A percentile compares a stretch with the other conserved stretches of the same genome.
Evolutionary conservation across 2,113 vertebrate species (phyloP).

Genomic region (Percina caprodes): DNA sequence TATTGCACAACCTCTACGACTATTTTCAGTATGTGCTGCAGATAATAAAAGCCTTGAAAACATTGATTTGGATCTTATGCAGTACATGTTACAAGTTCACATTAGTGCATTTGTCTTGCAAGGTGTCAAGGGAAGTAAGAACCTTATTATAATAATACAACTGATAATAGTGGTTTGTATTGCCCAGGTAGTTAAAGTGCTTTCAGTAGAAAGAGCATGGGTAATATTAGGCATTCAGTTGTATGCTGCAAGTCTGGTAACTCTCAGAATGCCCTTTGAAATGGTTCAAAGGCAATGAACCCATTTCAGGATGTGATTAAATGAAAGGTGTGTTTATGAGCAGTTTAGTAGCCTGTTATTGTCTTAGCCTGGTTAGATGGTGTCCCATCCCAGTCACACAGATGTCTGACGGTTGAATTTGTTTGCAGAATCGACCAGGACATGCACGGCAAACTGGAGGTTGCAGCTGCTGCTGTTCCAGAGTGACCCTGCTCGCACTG

Average conservation of each 20-base stretch:
- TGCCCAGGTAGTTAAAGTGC: background rate
- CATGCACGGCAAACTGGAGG: conserved; percentile 89
- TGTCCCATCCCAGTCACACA: background rate
- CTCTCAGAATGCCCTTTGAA: background rate
- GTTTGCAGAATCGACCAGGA: conserved; percentile 91
- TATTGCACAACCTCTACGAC: background rate
- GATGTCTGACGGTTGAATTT: conserved; percentile 43
- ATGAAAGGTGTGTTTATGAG: background rate
- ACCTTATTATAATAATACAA: background rate
- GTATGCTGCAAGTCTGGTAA: background rate
- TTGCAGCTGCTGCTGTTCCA: conserved; percentile 69
- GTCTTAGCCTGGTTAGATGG: background rate
- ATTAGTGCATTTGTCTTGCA: conserved; percentile 19
- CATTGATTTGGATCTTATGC: background rate
- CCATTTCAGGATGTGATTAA: background rate
- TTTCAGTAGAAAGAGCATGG: background rate
- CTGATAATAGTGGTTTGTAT: background rate
- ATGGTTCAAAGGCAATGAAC: too few relatives aligned
- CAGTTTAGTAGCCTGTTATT: background rate
- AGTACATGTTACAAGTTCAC: background rate
- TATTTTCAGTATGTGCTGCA: background rate
- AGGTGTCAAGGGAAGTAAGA: conserved; percentile 9
- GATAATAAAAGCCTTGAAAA: background rate
- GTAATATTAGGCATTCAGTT: background rate
- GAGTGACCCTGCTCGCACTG: conserved; percentile 67